Percentiles rank a stretch among this genome's conserved stretches.
phyloP scores from a whole-genome alignment of 64 coral and sea anemone genomes.

The Porites australiensis region DNA sequence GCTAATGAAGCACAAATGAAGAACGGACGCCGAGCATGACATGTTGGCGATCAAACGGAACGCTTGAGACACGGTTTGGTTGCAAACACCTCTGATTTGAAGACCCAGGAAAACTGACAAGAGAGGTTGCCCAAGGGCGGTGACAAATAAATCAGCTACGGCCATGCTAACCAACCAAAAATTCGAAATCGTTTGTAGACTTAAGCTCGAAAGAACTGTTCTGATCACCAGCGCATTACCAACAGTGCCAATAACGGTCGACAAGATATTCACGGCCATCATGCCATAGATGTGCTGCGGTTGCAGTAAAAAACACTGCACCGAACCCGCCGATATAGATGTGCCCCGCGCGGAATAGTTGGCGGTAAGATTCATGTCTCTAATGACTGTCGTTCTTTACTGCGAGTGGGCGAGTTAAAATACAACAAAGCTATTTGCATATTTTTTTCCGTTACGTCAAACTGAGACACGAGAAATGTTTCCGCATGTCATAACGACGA shows the following conservation, averaged over 20 bases:
- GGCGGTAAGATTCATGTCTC: not conserved
- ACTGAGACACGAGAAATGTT: too few species aligned
- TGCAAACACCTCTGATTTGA: slow-evolving; percentile 41
- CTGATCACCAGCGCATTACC: slow-evolving; percentile 85
- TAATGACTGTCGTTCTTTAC: too few species aligned
- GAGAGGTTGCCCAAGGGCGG: slow-evolving; percentile 76
- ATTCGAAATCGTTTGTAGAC: slow-evolving; percentile 84
- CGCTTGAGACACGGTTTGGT: slow-evolving; percentile 40
- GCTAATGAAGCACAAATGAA: slow-evolving; percentile 85
- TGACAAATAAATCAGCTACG: slow-evolving; percentile 78
- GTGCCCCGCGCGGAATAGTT: not conserved
- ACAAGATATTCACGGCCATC: slow-evolving; percentile 46
- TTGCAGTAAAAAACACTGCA: not conserved
- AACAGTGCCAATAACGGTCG: slow-evolving; percentile 62
- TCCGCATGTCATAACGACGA: too few species aligned
- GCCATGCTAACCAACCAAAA: slow-evolving; percentile 85
- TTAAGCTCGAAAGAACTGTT: slow-evolving; percentile 69
- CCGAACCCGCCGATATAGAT: too few species aligned
- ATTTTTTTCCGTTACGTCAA: too few species aligned
- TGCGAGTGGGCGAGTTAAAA: too few species aligned
- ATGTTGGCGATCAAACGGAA: slow-evolving; percentile 87
- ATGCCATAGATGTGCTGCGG: slow-evolving; percentile 24
- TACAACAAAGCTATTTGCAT: too few species aligned
- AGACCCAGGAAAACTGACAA: slow-evolving; percentile 73
- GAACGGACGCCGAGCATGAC: slow-evolving; percentile 84